phyloP scores from a whole-genome alignment of 1,140 invertebrate genomes.

The Philotrypesis tridentata region DNA sequence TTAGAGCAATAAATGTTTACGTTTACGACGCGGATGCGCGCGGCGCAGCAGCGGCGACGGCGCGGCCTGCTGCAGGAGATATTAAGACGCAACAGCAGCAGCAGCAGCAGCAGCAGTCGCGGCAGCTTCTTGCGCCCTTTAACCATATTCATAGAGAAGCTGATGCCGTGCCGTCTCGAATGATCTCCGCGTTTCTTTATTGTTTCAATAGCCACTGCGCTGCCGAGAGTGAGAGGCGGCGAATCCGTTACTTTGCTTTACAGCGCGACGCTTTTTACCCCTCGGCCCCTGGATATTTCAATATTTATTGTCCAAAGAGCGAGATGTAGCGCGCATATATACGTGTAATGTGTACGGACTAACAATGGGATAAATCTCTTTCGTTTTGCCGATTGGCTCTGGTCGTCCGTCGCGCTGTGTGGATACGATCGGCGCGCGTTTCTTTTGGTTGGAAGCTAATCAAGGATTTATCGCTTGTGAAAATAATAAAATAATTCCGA shows the following conservation, averaged over 20 bases:
- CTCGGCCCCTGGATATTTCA: neutral
- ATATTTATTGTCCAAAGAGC: slow-evolving; percentile 14
- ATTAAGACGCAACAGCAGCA: slow-evolving; percentile 54
- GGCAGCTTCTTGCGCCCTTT: slow-evolving; percentile 36
- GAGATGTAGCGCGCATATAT: no score
- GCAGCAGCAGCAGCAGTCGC: slow-evolving; percentile 47
- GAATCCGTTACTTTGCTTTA: slow-evolving; percentile 26
- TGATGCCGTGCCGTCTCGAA: neutral
- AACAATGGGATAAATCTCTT: neutral
- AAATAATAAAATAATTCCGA: no score
- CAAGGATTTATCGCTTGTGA: no score
- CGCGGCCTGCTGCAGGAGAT: slow-evolving; percentile 38
- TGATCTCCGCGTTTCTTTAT: slow-evolving; percentile 39
- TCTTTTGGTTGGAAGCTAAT: no score
- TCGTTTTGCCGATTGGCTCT: neutral
- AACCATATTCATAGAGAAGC: slow-evolving; percentile 43
- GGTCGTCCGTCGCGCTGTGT: no score
- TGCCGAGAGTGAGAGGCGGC: slow-evolving; percentile 15
- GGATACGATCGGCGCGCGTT: no score
- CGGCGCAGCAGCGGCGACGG: neutral
- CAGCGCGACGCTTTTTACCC: neutral
- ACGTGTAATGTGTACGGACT: neutral
- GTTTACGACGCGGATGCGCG: slow-evolving; percentile 42
- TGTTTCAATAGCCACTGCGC: slow-evolving; percentile 43
- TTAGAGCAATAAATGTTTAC: slow-evolving; percentile 48